Conservation (phyloP, 64 coral and sea anemone species). For the Pachyseris speciosa region DNA sequence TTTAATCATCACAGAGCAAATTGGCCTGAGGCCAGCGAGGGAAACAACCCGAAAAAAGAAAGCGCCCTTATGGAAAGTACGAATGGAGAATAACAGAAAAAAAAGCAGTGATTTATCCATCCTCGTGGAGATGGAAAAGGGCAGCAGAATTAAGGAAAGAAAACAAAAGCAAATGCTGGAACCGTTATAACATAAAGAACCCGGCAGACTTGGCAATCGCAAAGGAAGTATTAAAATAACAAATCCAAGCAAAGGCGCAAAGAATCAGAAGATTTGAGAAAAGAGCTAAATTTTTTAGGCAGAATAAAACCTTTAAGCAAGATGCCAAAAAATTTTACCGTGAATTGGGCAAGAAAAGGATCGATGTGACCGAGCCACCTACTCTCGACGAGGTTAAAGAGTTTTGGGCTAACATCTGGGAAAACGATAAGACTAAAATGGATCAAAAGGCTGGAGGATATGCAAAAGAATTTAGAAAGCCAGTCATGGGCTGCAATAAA, state of each 20-base stretch:
- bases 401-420: conserved; percentile 16
- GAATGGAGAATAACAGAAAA: neutral
- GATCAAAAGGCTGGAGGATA: conserved; percentile 1
- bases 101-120: neutral
- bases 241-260: neutral
- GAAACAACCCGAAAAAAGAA: neutral
- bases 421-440: neutral
- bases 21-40: neutral
- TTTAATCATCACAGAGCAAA: neutral
- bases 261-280: neutral
- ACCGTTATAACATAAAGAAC: neutral
- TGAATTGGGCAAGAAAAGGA: conserved; percentile 8
- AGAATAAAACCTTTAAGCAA: conserved; percentile 15
- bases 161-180: neutral
- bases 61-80: neutral
- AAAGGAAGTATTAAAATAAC: neutral
- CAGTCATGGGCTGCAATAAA: neutral
- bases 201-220: neutral
- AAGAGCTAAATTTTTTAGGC: neutral
- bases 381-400: neutral
- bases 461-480: neutral
- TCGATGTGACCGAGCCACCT: neutral
- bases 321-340: neutral
- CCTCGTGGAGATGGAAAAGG: too few relatives aligned
- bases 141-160: neutral